phyloP scores from a whole-genome alignment of 2,888 invertebrate genomes.

The Spodoptera picta region DNA sequence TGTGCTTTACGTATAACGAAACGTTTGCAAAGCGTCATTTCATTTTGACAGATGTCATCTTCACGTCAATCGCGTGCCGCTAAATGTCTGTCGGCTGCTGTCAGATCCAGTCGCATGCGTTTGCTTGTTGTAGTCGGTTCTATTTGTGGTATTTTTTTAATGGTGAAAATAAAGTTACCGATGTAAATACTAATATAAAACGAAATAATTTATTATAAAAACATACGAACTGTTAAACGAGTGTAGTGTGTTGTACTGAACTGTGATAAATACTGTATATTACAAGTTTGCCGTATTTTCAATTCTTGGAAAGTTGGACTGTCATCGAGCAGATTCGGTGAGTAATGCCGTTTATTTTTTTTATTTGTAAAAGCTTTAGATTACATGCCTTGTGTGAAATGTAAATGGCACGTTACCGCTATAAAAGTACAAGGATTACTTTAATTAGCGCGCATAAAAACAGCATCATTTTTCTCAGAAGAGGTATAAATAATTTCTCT shows the following conservation, averaged over 20 bases:
- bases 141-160: constrained; percentile 22
- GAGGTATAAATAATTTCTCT: constrained; percentile 25
- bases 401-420: constrained; percentile 13
- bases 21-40: not conserved
- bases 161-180: constrained; percentile 55
- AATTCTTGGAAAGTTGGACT: constrained; percentile 84
- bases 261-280: constrained; percentile 65
- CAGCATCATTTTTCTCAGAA: not conserved
- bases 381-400: constrained; percentile 42
- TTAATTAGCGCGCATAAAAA: not conserved
- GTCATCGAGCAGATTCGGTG: constrained; percentile 79
- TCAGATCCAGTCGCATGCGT: constrained; percentile 55
- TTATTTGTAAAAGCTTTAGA: constrained; percentile 50
- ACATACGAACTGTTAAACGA: constrained; percentile 46
- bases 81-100: constrained; percentile 21
- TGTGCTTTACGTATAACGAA: not conserved
- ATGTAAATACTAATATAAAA: constrained; percentile 33
- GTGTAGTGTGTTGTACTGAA: constrained; percentile 72
- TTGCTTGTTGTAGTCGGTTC: constrained; percentile 29
- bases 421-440: not conserved
- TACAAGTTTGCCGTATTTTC: constrained; percentile 68
- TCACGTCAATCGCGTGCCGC: constrained; percentile 6
- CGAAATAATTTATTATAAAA: constrained; percentile 41
- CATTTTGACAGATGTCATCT: constrained; percentile 24
- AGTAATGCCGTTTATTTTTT: constrained; percentile 72